A percentile compares a stretch with the other conserved stretches of the same genome.
Evolutionary conservation across 2,888 invertebrate genomes (phyloP).

Genomic region (Prosopocoilus inquinatus): DNA sequence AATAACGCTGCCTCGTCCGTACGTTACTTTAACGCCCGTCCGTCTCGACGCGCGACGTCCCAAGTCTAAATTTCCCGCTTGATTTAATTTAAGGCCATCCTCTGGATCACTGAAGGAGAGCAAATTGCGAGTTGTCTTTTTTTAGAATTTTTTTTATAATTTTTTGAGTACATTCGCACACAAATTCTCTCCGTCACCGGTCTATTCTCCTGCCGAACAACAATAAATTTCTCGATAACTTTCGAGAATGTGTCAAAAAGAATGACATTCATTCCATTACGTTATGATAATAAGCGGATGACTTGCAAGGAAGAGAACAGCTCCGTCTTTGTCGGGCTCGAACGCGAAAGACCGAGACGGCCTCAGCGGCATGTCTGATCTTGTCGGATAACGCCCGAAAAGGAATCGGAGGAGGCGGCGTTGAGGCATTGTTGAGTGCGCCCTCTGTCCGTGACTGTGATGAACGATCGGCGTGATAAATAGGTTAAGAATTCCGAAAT

Average conservation of each 20-base stretch:
- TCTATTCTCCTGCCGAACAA: background rate
- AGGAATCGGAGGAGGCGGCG: constrained; percentile 21
- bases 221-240: constrained; percentile 4
- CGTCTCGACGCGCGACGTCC: too few species aligned
- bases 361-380: constrained; percentile 2
- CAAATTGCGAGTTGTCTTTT: too few species aligned
- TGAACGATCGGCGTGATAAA: constrained; percentile 15
- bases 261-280: constrained; percentile 34
- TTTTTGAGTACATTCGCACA: background rate
- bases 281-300: constrained; percentile 34
- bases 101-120: too few species aligned
- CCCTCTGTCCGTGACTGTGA: constrained; percentile 16
- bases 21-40: too few species aligned
- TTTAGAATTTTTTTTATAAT: too few species aligned
- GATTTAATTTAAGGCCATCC: too few species aligned
- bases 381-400: constrained; percentile 19
- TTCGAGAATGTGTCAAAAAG: constrained; percentile 30
- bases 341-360: constrained; percentile 1
- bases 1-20: too few species aligned
- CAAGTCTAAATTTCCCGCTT: too few species aligned
- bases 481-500: constrained; percentile 16
- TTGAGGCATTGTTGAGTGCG: constrained; percentile 15
- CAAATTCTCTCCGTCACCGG: background rate
- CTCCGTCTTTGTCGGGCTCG: constrained; percentile 11
- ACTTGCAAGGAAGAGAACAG: constrained; percentile 27